Evolutionary conservation across 2,797 vertebrate genomes (phyloP).

Genomic region (Galagoides demidoff): DNA sequence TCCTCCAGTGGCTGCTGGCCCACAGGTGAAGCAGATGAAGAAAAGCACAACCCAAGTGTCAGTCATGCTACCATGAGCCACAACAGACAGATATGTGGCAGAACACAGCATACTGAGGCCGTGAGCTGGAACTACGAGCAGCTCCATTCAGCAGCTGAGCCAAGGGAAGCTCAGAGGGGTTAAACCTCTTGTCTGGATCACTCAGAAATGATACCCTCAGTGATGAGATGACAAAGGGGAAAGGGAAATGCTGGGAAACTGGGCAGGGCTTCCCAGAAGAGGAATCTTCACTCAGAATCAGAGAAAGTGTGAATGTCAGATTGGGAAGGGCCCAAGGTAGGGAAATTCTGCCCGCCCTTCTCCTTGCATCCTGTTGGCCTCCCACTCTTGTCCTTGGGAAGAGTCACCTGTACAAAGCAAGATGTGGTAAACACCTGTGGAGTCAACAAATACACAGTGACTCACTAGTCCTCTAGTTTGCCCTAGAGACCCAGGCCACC

Average conservation of each 20-base stretch:
- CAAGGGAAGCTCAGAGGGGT: neutral
- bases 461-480: too few relatives aligned
- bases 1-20: neutral
- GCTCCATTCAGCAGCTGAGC: neutral
- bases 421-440: neutral
- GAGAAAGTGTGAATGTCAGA: neutral
- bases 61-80: fast-evolving
- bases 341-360: neutral
- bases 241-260: neutral
- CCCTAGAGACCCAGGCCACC: neutral
- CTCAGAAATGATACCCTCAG: neutral
- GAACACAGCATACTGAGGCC: neutral
- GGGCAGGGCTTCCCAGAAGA: neutral
- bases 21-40: neutral
- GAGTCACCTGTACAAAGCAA: fast-evolving
- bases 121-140: fast-evolving
- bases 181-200: too few relatives aligned
- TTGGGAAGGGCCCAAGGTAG: neutral
- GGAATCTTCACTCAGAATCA: neutral
- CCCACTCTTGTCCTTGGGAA: neutral
- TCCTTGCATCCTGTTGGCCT: neutral
- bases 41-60: neutral
- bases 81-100: fast-evolving
- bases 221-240: too few relatives aligned
- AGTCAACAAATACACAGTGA: neutral